These are phyloP conservation scores for Adelognathus sp. DNA, from an alignment of 2,888 invertebrate species.

Conservation along the genomic window DNA sequence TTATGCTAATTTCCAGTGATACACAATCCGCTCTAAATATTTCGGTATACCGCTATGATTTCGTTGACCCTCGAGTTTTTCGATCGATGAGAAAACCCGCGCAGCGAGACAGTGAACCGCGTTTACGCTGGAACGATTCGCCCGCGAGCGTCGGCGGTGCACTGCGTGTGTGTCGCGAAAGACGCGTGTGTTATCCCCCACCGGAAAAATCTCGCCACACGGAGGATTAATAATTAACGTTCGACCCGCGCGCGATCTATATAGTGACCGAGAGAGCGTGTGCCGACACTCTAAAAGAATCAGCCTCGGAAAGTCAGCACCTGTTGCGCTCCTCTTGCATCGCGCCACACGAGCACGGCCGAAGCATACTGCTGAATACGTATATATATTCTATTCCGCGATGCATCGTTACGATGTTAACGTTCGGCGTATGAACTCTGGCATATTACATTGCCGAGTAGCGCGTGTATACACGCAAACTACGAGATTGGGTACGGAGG, in stretches of 20 bases:
- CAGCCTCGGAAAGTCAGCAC: constrained; percentile 46
- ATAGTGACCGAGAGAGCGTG: neutral
- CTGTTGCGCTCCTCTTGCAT: constrained; percentile 42
- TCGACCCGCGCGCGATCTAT: neutral
- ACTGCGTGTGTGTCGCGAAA: neutral
- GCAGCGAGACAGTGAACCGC: neutral
- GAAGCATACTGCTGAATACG: neutral
- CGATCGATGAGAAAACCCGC: neutral
- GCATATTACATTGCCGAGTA: constrained; percentile 19
- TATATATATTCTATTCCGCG: neutral
- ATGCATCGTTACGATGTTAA: constrained; percentile 31
- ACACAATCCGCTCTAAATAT: neutral
- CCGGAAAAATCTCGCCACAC: constrained; percentile 26
- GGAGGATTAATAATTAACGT: constrained; percentile 32
- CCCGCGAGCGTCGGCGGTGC: neutral
- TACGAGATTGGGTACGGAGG: constrained; percentile 34
- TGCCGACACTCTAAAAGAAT: constrained; percentile 31
- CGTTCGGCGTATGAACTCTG: constrained; percentile 33
- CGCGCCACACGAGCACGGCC: constrained; percentile 24
- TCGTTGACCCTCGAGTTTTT: neutral
- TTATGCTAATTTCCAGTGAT: neutral
- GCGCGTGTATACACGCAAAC: constrained; percentile 26
- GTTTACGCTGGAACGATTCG: neutral
- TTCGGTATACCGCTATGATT: neutral
- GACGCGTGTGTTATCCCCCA: neutral